A percentile compares a stretch with the other conserved stretches of the same genome.
Evolutionary conservation across 1,140 invertebrate genomes (phyloP).

Genomic region (Lasioglossum baleicum): DNA sequence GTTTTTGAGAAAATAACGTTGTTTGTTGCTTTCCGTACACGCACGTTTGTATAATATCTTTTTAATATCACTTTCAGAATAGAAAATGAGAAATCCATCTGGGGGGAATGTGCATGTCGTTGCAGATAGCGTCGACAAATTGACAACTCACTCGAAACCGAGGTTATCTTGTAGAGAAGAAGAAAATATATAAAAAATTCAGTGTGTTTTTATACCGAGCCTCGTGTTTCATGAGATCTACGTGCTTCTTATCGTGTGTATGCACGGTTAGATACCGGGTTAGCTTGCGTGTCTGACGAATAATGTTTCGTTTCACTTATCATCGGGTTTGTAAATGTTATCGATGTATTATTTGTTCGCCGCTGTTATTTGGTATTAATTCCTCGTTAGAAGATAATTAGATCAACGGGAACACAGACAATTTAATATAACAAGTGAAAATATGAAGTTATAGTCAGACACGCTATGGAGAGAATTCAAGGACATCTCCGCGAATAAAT

Average conservation of each 20-base stretch:
- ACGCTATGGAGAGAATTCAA: too few species aligned
- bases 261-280: background rate
- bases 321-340: background rate
- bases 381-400: background rate
- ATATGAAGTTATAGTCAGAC: too few species aligned
- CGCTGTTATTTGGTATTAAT: background rate
- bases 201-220: background rate
- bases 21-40: too few species aligned
- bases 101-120: too few species aligned
- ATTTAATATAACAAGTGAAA: too few species aligned
- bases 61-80: too few species aligned
- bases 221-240: background rate
- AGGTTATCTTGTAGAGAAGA: background rate
- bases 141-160: background rate
- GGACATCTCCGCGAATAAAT: too few species aligned
- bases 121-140: too few species aligned
- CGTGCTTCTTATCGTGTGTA: background rate
- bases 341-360: background rate
- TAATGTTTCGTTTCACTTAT: background rate
- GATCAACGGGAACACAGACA: background rate
- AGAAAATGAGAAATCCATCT: too few species aligned
- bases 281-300: background rate
- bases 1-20: too few species aligned
- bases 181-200: background rate
- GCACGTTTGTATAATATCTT: too few species aligned